Evolutionary conservation across 2,888 invertebrate species (phyloP).

Genomic region (Tetheella fluctuosa): DNA sequence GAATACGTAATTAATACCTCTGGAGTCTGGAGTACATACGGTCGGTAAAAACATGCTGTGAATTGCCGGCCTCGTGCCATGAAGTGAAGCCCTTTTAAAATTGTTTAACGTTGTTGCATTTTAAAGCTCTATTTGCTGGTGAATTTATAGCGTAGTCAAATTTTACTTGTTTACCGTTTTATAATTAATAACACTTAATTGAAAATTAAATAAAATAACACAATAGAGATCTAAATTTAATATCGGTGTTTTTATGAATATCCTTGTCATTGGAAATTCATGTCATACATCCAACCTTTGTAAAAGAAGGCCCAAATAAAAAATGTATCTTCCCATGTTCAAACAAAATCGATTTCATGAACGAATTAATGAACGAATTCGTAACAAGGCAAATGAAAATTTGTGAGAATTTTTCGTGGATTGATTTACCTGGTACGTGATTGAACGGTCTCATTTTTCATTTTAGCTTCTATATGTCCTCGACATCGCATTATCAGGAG

Average conservation of each 20-base stretch:
- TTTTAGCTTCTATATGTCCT: constrained; percentile 49
- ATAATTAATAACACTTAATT: background rate
- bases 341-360: constrained; percentile 5
- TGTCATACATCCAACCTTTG: constrained; percentile 1
- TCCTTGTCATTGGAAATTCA: background rate
- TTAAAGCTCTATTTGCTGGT: background rate
- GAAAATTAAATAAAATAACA: too few species aligned
- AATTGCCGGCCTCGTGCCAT: background rate
- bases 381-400: constrained; percentile 22
- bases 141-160: background rate
- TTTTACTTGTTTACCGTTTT: background rate
- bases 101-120: background rate
- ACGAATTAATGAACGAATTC: constrained; percentile 8
- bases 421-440: constrained; percentile 50
- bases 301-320: background rate
- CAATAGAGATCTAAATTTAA: too few species aligned
- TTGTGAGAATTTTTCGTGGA: constrained; percentile 37
- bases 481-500: constrained; percentile 42
- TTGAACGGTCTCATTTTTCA: constrained; percentile 64
- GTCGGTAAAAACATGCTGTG: background rate
- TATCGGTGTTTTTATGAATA: background rate
- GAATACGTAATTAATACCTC: background rate
- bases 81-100: background rate
- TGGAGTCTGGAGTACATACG: too few species aligned
- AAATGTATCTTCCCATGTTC: background rate